Evolutionary conservation across 2,888 invertebrate species (phyloP).

Genomic region (Dastarcus helophoroides): DNA sequence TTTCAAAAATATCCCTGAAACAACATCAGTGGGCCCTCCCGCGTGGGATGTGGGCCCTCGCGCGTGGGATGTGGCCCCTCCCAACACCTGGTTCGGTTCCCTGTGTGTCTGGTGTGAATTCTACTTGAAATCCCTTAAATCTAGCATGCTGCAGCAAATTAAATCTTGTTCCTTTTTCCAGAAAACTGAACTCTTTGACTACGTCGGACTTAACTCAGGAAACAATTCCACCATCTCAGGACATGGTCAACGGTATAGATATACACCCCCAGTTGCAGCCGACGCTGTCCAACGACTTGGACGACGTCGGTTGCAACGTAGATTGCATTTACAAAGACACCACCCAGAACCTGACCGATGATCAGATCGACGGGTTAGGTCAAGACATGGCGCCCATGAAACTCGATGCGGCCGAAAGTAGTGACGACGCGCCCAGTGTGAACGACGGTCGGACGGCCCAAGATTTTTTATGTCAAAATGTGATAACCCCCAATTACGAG

Average conservation of each 20-base stretch:
- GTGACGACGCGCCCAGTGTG: slow-evolving; percentile 6
- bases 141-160: too few relatives aligned
- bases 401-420: slow-evolving; percentile 4
- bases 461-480: slow-evolving; percentile 6
- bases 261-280: slow-evolving; percentile 8
- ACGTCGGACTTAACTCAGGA: too few relatives aligned
- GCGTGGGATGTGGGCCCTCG: too few relatives aligned
- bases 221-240: slow-evolving; percentile 8
- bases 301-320: slow-evolving; percentile 26
- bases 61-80: too few relatives aligned
- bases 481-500: slow-evolving; percentile 3
- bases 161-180: too few relatives aligned
- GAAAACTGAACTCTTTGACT: too few relatives aligned
- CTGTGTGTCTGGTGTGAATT: too few relatives aligned
- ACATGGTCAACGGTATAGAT: slow-evolving; percentile 7
- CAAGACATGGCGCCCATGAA: slow-evolving; percentile 2
- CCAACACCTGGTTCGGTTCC: too few relatives aligned
- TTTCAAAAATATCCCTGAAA: too few relatives aligned
- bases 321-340: slow-evolving; percentile 33
- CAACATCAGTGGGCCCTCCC: too few relatives aligned
- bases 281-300: slow-evolving; percentile 19
- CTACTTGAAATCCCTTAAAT: too few relatives aligned
- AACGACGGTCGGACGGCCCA: slow-evolving; percentile 6
- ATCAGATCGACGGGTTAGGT: slow-evolving; percentile 22
- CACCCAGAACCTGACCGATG: slow-evolving; percentile 18